These are phyloP conservation scores for Sinotaia quadrata DNA, from an alignment of 2,888 invertebrate species.

Conservation along the genomic window DNA sequence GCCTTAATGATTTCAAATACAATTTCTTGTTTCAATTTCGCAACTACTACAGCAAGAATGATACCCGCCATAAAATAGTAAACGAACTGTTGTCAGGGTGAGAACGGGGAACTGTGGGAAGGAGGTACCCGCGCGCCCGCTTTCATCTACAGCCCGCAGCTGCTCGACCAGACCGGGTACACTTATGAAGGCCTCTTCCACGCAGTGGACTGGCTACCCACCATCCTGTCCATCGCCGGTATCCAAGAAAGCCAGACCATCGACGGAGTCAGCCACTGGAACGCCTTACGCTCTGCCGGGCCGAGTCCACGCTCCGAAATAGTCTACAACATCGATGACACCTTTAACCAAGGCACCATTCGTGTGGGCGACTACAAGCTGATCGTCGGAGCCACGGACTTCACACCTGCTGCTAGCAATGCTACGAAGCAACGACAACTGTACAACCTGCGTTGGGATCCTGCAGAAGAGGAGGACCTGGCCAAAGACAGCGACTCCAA, in stretches of 20 bases:
- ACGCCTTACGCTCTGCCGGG: not conserved
- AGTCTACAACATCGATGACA: conserved; percentile 23
- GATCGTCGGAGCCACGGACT: not conserved
- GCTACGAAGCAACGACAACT: not conserved
- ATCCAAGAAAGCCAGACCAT: not conserved
- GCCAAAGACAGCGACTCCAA: not conserved
- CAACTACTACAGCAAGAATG: no score
- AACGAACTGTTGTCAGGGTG: conserved; percentile 12
- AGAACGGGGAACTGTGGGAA: conserved; percentile 84
- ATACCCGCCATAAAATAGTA: no score
- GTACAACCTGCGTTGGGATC: conserved; percentile 20
- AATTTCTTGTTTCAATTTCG: no score
- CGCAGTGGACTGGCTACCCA: conserved; percentile 45
- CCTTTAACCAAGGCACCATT: conserved; percentile 14
- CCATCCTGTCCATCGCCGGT: conserved; percentile 48
- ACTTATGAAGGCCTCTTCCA: conserved; percentile 42
- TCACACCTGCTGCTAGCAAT: not conserved
- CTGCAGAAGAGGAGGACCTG: conserved; percentile 8
- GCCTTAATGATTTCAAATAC: no score
- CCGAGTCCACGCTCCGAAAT: conserved; percentile 3
- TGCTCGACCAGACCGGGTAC: conserved; percentile 35
- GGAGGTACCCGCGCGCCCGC: conserved; percentile 75
- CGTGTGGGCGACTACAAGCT: conserved; percentile 19
- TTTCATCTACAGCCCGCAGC: conserved; percentile 1
- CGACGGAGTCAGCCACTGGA: conserved; percentile 23